Percentiles rank a stretch among this genome's conserved stretches.
These are phyloP conservation scores for Meganola albula DNA, from an alignment of 2,888 invertebrate genomes.

Conservation along the genomic window DNA sequence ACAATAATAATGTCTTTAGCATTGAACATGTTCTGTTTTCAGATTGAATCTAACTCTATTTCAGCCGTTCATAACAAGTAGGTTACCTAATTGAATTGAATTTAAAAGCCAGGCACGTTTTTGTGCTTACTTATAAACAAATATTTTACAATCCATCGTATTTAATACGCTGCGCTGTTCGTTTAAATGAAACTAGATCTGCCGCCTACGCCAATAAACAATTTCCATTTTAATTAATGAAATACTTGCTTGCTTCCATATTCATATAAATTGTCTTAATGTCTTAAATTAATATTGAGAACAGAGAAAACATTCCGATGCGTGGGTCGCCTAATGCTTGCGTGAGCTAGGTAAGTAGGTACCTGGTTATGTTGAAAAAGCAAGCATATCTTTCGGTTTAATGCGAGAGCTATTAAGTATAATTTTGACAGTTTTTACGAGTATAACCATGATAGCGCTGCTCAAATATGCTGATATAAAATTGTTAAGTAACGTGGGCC, in stretches of 20 bases:
- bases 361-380: conserved; percentile 12
- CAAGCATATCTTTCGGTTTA: conserved; percentile 12
- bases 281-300: conserved; percentile 33
- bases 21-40: too few species aligned
- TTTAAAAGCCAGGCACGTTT: conserved; percentile 33
- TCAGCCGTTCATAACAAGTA: too few species aligned
- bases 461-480: neutral
- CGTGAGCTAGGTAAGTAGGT: conserved; percentile 13
- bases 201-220: conserved; percentile 49
- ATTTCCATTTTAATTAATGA: conserved; percentile 54
- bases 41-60: too few species aligned
- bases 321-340: conserved; percentile 22
- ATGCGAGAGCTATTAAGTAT: conserved; percentile 28
- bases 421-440: conserved; percentile 36
- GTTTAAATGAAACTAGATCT: conserved; percentile 47
- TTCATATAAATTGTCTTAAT: conserved; percentile 34
- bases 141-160: conserved; percentile 40
- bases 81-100: too few species aligned
- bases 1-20: too few species aligned
- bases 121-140: conserved; percentile 35
- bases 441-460: conserved; percentile 31
- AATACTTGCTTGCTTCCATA: conserved; percentile 39
- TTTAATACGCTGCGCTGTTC: conserved; percentile 39
- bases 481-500: conserved; percentile 6
- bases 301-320: conserved; percentile 20